Evolutionary conservation across 2,113 vertebrate genomes (phyloP), one percentile per base, ranked within the genome.

Genomic region (Carassius carassius): DNA sequence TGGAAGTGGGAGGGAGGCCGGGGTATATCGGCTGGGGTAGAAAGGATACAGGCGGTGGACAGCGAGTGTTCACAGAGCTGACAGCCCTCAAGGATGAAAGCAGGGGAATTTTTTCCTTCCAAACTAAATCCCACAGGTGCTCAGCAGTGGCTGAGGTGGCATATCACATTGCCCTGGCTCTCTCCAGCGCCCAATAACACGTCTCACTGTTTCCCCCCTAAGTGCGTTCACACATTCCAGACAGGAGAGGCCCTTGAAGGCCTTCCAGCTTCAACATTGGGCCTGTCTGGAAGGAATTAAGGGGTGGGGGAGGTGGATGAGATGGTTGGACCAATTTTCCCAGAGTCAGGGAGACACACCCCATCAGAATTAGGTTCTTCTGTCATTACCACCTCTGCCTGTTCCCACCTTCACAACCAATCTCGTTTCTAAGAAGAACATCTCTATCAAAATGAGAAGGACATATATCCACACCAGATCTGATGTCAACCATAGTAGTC

Each of bases 241-340:
- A 87, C 84, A 84, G 81, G 82, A 87, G 82, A 81, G 82, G 82
- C 86, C 84, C 82, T 89, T 87, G 87, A 87, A 80, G 81, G 51
- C 74, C 84, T 82, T 89, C 86, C 87, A 89, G 89, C 84, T 85
- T 86, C 87, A 87, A 89, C 88, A 90, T 85, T 83, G 54, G 72
- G 85, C 51, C 84, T 78, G 74, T 86, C 89, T 90, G 87, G 89
- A 89, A 90, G 72, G 89, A 87, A 87, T 87, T 90, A 87, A 74
- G 25, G 49, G 44, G 14, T 65, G 56, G 60, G 83, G 86, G 67
- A 84, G 54, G 84, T 56, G 81, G 58, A 87, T 51, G 60, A 84
- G 87, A 87, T 88, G 87, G 85, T 82, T 16, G 7, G 58, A 84
- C 83, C 65, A 76, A 82, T 85, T 88, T 86, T 87, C 87, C 80